A percentile compares a stretch with the other conserved stretches of the same genome.
Evolutionary conservation across 2,888 invertebrate species (phyloP).

Genomic region (Alviniconcha strummeri): DNA sequence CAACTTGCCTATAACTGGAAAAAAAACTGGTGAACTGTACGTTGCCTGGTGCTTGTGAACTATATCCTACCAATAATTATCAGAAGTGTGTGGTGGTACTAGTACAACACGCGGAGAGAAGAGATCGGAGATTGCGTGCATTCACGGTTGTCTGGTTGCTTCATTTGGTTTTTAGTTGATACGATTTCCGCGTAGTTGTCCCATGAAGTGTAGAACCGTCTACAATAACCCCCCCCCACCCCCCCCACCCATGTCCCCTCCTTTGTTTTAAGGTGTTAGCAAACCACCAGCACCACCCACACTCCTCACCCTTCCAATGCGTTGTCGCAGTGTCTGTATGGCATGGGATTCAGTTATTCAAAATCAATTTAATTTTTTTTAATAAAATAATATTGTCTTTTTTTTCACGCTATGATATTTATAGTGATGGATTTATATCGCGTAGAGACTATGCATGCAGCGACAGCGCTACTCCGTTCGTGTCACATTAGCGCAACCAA

Average conservation of each 20-base stretch:
- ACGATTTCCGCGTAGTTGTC: not conserved
- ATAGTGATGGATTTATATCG: not conserved
- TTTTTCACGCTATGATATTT: not conserved
- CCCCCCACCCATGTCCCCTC: not conserved
- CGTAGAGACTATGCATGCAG: slow-evolving; percentile 3
- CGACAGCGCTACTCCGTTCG: too few relatives aligned
- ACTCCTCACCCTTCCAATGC: not conserved
- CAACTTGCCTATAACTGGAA: too few relatives aligned
- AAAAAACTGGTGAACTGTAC: too few relatives aligned
- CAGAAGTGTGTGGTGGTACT: too few relatives aligned
- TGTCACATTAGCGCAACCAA: too few relatives aligned
- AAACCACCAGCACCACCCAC: not conserved
- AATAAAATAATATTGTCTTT: not conserved
- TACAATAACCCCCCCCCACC: too few relatives aligned
- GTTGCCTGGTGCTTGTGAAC: too few relatives aligned
- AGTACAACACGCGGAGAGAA: too few relatives aligned
- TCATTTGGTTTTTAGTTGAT: not conserved
- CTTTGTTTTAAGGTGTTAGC: not conserved
- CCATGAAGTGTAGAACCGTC: not conserved
- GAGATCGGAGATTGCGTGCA: not conserved
- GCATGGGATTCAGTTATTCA: slow-evolving; percentile 16
- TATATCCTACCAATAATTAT: too few relatives aligned
- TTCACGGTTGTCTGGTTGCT: not conserved
- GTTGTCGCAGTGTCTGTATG: not conserved
- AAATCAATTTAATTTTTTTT: not conserved